These are phyloP conservation scores for Vanacampus margaritifer DNA, from an alignment of 2,113 vertebrate genomes.

Conservation along the genomic window DNA sequence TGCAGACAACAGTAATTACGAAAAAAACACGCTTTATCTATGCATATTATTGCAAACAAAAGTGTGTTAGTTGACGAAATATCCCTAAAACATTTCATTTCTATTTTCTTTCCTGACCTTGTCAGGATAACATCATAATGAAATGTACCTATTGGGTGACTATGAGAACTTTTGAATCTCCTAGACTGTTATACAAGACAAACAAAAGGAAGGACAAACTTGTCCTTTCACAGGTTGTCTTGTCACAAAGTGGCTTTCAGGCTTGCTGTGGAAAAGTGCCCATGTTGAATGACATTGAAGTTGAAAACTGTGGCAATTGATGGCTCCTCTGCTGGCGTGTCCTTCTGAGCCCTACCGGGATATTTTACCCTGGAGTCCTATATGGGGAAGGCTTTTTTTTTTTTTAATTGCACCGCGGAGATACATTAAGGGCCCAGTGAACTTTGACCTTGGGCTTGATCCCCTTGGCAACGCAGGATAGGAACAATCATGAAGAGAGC, in stretches of 20 bases:
- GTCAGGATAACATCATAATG: background rate
- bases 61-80: background rate
- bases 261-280: conserved; percentile 1
- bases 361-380: conserved; percentile 36
- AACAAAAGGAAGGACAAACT: background rate
- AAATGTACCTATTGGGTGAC: background rate
- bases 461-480: conserved; percentile 48
- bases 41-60: background rate
- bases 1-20: no score
- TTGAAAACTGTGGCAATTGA: conserved; percentile 42
- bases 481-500: conserved; percentile 36
- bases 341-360: conserved; percentile 25
- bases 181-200: conserved; percentile 9
- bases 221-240: background rate
- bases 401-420: conserved; percentile 66
- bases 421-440: conserved; percentile 57
- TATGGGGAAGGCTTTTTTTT: conserved; percentile 53
- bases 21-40: background rate
- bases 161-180: background rate
- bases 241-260: conserved; percentile 6
- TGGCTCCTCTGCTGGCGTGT: conserved; percentile 22
- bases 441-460: conserved; percentile 70
- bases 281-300: conserved; percentile 54
- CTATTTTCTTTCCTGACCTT: background rate
- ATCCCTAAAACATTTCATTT: background rate